Evolutionary conservation across 92 coral and sea anemone genomes (phyloP), one percentile per base, ranked within the genome.

Genomic region (Montipora capitata): DNA sequence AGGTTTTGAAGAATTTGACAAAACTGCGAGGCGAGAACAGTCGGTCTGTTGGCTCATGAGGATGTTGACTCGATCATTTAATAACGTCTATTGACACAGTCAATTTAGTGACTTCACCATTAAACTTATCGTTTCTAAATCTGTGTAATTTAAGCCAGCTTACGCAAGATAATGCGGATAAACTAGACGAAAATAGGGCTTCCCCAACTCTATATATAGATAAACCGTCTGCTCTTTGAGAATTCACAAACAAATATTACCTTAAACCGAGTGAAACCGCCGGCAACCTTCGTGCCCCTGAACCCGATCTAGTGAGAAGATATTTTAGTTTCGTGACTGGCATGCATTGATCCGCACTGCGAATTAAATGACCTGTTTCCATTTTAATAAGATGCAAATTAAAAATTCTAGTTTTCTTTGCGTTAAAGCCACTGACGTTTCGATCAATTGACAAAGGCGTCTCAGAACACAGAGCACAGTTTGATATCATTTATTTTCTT

Each of bases 341-440:
- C 38, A 16, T 59, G 4, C 38, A 16, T 59, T 68, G 85, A 67
- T 68, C 68, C 68, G 76, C 12, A 20, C 39, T 35, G 8, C 49
- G 38, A 51, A 20, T 65, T 72, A 45, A 17, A 61, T 67, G 61
- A 54, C 16, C 76, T 68, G 11, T 61, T 80, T 45, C 16, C 54
- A 56, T 52, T 68, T 69, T 81, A 81, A 81, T 68, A n/a, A 17
- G 52, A 81, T 81, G 85, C 85, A 81, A 81, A 81, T 81, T 49
- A 81, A n/a, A 40, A 66, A 54, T 44, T 51, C 16, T 52, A 12
- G 82, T 59, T 68, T 39, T 3, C 52, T 15, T 8, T 35, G 68
- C 35, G 48, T 43, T 9, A 68, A 81, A 69, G 11, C 51, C 85
- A 38, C 52, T 54, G 12, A 17, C 58, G 48, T 12, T 48, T 73